phyloP scores from a whole-genome alignment of 2,113 vertebrate genomes.

The Alethe castanea region DNA sequence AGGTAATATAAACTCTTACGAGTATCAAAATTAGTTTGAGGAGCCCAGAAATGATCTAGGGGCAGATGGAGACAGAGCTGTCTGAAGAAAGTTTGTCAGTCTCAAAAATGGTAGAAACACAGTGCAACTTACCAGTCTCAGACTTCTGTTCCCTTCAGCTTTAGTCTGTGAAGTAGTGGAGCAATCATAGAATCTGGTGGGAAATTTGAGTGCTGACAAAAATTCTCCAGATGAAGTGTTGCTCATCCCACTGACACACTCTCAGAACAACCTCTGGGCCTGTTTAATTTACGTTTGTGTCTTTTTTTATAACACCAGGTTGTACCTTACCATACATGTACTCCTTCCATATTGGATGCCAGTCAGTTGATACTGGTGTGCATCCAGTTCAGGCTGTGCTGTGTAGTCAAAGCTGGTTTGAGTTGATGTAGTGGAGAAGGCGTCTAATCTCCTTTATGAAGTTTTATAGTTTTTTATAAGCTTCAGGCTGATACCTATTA shows the following conservation, averaged over 20 bases:
- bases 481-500: neutral
- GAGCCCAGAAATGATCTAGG: neutral
- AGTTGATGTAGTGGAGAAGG: neutral
- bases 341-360: neutral
- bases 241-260: neutral
- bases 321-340: neutral
- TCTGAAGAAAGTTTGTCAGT: neutral
- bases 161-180: neutral
- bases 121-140: neutral
- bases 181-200: neutral
- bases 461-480: neutral
- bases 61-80: neutral
- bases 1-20: constrained; percentile 61
- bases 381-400: neutral
- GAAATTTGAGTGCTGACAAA: neutral
- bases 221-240: neutral
- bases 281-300: neutral
- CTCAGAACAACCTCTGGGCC: neutral
- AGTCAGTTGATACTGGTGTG: neutral
- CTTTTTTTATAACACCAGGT: neutral
- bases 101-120: neutral
- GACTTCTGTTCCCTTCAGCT: neutral
- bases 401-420: neutral
- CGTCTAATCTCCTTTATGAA: neutral
- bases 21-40: neutral